Evolutionary conservation across 2,113 vertebrate species (phyloP).

Genomic region (Sinosuthora webbiana): DNA sequence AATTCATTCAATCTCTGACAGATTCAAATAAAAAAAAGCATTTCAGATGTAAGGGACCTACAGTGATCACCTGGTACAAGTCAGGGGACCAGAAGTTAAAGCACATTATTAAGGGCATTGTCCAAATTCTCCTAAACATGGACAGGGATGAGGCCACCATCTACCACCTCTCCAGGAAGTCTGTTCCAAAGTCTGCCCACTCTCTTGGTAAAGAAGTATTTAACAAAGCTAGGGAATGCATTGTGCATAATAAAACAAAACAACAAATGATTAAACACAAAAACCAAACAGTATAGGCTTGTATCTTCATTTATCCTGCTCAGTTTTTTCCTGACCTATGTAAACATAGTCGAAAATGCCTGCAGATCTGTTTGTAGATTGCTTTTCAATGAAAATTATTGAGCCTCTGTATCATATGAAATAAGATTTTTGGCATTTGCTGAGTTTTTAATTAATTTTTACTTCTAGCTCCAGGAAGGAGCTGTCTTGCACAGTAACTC

Average conservation of each 20-base stretch:
- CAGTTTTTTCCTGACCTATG: background rate
- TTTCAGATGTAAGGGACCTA: background rate
- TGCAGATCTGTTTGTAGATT: background rate
- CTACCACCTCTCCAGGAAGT: background rate
- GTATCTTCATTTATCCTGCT: background rate
- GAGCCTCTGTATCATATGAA: background rate
- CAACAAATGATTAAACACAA: background rate
- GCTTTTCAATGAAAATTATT: background rate
- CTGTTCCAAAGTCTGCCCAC: too few relatives aligned
- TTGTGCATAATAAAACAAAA: background rate
- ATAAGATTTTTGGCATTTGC: background rate
- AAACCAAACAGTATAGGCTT: background rate
- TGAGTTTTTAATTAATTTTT: slow-evolving; percentile 26
- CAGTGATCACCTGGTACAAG: background rate
- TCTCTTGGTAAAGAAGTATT: background rate
- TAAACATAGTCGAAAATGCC: background rate
- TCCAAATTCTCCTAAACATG: background rate
- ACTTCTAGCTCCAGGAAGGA: background rate
- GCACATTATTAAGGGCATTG: background rate
- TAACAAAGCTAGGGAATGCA: background rate
- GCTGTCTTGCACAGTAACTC: background rate
- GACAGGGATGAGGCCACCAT: background rate
- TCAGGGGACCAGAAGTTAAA: background rate
- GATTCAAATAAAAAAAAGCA: background rate
- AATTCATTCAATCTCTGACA: background rate